Conservation (phyloP, 2,113 vertebrate species). For the Zosterops pallidus region DNA sequence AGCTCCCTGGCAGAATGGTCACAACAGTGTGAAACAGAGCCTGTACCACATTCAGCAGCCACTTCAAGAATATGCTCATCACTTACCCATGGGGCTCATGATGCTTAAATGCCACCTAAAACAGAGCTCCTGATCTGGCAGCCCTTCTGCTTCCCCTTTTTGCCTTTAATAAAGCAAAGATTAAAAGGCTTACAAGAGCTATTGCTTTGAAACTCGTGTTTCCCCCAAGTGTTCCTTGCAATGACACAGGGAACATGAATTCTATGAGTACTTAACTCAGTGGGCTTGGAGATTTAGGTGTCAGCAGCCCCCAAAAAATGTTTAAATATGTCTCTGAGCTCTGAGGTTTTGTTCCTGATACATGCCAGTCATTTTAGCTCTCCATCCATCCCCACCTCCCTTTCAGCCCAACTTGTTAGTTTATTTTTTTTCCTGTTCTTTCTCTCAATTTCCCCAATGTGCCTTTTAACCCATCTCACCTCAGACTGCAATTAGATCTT, state of each 20-base stretch:
- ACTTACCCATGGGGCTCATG: background rate
- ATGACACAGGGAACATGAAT: background rate
- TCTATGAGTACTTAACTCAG: background rate
- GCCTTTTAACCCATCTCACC: background rate
- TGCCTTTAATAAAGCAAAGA: slow-evolving; percentile 35
- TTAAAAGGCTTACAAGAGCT: background rate
- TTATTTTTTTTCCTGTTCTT: background rate
- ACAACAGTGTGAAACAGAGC: slow-evolving; percentile 1
- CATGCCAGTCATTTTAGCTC: background rate
- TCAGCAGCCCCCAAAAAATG: background rate
- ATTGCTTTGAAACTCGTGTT: slow-evolving; percentile 17
- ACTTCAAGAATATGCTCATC: background rate
- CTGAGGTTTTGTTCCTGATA: background rate
- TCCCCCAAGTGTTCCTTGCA: background rate
- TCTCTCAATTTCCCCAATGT: background rate
- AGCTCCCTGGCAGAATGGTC: slow-evolving; percentile 25
- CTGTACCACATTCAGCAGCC: background rate
- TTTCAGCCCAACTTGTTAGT: background rate
- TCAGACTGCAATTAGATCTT: background rate
- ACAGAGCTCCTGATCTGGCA: background rate
- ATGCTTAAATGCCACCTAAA: slow-evolving; percentile 51
- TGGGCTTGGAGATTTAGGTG: background rate
- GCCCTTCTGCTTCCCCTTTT: background rate
- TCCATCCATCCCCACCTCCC: background rate
- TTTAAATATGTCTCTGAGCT: background rate